These are phyloP conservation scores for Microtus oregoni DNA, from an alignment of 2,113 vertebrate species.

Conservation along the genomic window DNA sequence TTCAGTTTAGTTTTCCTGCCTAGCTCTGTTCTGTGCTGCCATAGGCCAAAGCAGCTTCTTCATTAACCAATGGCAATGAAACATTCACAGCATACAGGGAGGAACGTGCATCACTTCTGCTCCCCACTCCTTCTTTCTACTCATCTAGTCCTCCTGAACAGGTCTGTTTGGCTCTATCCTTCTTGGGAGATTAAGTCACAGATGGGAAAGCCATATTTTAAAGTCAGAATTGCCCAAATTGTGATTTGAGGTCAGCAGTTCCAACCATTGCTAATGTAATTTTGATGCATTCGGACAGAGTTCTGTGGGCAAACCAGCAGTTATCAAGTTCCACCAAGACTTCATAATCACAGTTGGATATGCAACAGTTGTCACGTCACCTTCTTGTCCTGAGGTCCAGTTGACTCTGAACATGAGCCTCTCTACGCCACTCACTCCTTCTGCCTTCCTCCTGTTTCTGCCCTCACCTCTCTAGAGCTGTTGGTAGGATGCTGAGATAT, in stretches of 20 bases:
- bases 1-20: too few species aligned
- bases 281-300: not conserved
- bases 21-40: too few species aligned
- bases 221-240: slow-evolving; percentile 29
- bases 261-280: not conserved
- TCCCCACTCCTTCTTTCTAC: not conserved
- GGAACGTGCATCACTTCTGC: too few species aligned
- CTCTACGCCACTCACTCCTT: not conserved
- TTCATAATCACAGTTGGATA: not conserved
- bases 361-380: not conserved
- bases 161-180: not conserved
- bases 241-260: not conserved
- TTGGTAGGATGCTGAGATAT: not conserved
- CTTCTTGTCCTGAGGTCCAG: not conserved
- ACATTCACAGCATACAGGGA: too few species aligned
- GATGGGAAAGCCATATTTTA: not conserved
- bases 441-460: too few species aligned
- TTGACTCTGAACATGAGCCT: not conserved
- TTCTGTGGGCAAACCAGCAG: not conserved
- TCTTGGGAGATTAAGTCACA: not conserved
- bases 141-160: not conserved
- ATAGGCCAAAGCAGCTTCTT: too few species aligned
- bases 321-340: not conserved
- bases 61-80: too few species aligned
- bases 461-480: not conserved